Evolutionary conservation across 2,797 vertebrate genomes (phyloP).

Genomic region (Peromyscus nudipes): DNA sequence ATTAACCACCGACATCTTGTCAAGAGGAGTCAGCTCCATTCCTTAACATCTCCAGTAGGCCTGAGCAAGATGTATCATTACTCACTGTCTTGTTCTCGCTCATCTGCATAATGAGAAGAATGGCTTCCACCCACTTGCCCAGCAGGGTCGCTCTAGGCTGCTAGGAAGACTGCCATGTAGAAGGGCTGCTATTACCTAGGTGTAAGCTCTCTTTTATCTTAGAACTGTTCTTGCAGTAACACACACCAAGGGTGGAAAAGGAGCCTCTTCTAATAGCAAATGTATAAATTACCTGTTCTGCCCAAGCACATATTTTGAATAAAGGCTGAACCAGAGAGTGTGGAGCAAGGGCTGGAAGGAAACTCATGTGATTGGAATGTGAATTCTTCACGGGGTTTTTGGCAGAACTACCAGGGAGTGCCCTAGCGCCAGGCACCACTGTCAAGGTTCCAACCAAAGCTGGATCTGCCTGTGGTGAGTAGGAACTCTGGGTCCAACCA

Average conservation of each 20-base stretch:
- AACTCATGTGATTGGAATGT: constrained; percentile 72
- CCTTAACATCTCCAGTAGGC: not conserved
- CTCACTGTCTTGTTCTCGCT: constrained; percentile 34
- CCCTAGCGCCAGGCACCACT: not conserved
- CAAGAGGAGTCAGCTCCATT: constrained; percentile 44
- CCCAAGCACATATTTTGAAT: constrained; percentile 49
- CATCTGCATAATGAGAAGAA: constrained; percentile 49
- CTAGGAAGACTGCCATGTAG: not conserved
- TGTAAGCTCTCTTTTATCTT: constrained; percentile 46
- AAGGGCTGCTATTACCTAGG: constrained; percentile 38
- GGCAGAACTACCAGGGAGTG: constrained; percentile 61
- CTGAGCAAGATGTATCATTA: constrained; percentile 21
- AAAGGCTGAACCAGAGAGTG: constrained; percentile 47
- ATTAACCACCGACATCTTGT: constrained; percentile 15
- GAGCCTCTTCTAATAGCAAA: constrained; percentile 37
- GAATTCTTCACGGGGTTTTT: constrained; percentile 64
- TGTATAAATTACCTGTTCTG: constrained; percentile 64
- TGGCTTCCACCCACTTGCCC: constrained; percentile 14
- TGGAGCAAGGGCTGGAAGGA: constrained; percentile 52
- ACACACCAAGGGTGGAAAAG: not conserved
- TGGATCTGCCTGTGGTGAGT: not conserved
- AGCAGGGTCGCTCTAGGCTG: constrained; percentile 35
- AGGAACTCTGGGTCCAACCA: not conserved
- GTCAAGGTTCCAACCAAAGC: not conserved
- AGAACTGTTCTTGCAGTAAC: constrained; percentile 21